phyloP scores from a whole-genome alignment of 2,797 vertebrate species.

The Hapalemur alaotrensis region DNA sequence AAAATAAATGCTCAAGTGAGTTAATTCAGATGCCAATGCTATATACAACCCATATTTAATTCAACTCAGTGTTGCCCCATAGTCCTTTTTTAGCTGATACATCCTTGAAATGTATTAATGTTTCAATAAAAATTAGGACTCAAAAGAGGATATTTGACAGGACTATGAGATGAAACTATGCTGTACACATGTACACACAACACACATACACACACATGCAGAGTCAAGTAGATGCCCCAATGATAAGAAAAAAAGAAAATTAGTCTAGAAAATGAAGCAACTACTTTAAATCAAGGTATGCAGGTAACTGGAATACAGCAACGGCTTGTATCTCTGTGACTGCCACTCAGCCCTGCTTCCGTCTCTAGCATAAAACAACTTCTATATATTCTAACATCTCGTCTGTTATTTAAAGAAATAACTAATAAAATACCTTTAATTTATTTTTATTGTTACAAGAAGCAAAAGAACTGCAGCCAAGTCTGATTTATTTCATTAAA shows the following conservation, averaged over 20 bases:
- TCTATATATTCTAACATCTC: neutral
- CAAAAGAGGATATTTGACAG: neutral
- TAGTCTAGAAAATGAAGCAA: neutral
- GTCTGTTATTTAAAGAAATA: neutral
- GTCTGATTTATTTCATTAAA: conserved; percentile 20
- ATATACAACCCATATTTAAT: neutral
- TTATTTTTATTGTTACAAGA: conserved; percentile 32
- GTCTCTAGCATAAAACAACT: neutral
- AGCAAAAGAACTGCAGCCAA: neutral
- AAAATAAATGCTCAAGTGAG: neutral
- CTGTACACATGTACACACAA: neutral
- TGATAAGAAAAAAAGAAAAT: neutral
- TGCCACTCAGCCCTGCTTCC: neutral
- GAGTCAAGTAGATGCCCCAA: neutral
- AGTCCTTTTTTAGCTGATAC: neutral
- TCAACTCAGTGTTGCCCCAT: neutral
- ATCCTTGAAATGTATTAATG: neutral
- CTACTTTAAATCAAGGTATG: neutral
- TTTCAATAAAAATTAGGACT: conserved; percentile 11
- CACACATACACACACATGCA: neutral
- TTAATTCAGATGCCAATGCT: neutral
- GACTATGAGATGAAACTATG: neutral
- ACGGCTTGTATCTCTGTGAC: neutral
- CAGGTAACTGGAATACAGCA: neutral
- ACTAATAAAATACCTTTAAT: neutral